These are phyloP conservation scores for Acronicta psi DNA, from an alignment of 2,888 invertebrate genomes.

Conservation along the genomic window DNA sequence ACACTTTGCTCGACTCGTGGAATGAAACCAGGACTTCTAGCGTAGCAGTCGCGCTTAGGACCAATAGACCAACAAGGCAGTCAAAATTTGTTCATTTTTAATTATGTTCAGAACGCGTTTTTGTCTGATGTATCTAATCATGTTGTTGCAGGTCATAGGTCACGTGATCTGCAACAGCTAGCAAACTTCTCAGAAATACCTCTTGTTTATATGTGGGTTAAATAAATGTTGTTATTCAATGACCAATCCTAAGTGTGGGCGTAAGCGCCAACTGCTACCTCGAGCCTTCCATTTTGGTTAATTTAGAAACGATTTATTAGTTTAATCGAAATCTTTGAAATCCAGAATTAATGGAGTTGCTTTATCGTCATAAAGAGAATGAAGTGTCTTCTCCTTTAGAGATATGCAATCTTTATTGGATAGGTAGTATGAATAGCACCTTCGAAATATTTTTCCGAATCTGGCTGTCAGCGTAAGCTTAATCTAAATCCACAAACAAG, in stretches of 20 bases:
- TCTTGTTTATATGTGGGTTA: constrained; percentile 23
- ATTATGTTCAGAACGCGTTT: neutral
- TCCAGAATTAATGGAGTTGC: constrained; percentile 7
- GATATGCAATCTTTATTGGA: neutral
- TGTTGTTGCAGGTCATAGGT: constrained; percentile 1
- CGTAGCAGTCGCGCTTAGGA: too few species aligned
- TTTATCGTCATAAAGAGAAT: neutral
- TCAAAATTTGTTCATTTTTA: too few species aligned
- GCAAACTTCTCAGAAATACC: constrained; percentile 5
- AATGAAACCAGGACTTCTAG: too few species aligned
- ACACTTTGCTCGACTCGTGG: too few species aligned
- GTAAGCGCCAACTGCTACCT: constrained; percentile 46
- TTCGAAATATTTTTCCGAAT: too few species aligned
- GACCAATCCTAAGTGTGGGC: constrained; percentile 42
- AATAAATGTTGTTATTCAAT: constrained; percentile 42
- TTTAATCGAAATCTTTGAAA: constrained; percentile 14
- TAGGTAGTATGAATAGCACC: neutral
- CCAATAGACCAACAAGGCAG: too few species aligned
- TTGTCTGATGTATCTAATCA: constrained; percentile 1
- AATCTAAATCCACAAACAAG: too few species aligned
- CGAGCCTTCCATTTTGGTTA: constrained; percentile 33
- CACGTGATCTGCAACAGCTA: constrained; percentile 5
- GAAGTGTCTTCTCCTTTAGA: neutral
- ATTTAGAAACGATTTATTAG: constrained; percentile 35
- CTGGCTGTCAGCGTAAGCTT: neutral